Percentiles rank a stretch among this genome's conserved stretches.
These are phyloP conservation scores for Gavia stellata DNA, from an alignment of 2,113 vertebrate species.

Conservation along the genomic window DNA sequence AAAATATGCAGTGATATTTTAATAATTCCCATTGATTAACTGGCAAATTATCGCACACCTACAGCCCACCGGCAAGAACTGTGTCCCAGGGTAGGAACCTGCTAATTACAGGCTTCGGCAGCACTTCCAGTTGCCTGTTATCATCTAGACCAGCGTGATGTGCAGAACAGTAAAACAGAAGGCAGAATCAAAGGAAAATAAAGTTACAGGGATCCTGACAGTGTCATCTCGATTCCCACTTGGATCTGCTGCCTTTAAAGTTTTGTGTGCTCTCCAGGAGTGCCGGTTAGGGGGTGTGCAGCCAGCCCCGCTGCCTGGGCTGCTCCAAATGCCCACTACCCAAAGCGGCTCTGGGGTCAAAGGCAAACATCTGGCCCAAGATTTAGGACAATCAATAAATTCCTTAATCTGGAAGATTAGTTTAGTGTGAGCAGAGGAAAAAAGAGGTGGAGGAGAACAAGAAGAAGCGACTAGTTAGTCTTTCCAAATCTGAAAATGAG, in stretches of 20 bases:
- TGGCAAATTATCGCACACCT: slow-evolving; percentile 29
- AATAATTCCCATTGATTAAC: slow-evolving; percentile 56
- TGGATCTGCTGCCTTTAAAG: background rate
- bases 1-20: slow-evolving; percentile 23
- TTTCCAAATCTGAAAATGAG: background rate
- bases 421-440: background rate
- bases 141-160: slow-evolving; percentile 5
- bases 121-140: slow-evolving; percentile 38
- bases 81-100: slow-evolving; percentile 26
- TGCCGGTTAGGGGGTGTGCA: rapidly evolving
- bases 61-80: slow-evolving; percentile 30
- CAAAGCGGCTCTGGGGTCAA: background rate
- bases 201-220: slow-evolving; percentile 21
- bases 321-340: background rate
- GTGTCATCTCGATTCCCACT: background rate
- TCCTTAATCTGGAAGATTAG: background rate
- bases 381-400: background rate
- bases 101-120: slow-evolving; percentile 15
- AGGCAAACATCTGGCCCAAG: background rate
- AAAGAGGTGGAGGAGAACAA: background rate
- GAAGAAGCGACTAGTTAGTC: background rate
- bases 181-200: slow-evolving; percentile 45
- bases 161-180: background rate
- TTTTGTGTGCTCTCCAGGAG: background rate
- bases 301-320: background rate